Evolutionary conservation across 1,140 invertebrate genomes (phyloP).

Genomic region (Acromyrmex heyeri): DNA sequence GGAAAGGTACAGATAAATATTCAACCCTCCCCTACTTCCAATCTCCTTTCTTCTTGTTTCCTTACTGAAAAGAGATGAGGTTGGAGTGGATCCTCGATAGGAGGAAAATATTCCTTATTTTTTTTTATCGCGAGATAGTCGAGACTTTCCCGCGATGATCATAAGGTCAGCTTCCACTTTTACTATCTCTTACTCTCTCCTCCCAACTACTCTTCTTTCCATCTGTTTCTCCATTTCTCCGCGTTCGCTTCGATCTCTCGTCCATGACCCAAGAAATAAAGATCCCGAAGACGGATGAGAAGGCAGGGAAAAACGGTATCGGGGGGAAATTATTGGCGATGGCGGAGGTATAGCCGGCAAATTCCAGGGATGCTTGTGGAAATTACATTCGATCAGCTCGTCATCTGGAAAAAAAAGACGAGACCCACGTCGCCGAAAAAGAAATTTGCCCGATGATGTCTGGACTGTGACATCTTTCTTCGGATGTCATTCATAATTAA

Average conservation of each 20-base stretch:
- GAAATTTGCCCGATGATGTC: conserved; percentile 29
- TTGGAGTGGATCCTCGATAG: conserved; percentile 66
- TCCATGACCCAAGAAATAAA: conserved; percentile 54
- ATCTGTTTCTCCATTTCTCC: conserved; percentile 24
- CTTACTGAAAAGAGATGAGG: background rate
- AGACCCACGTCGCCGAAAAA: conserved; percentile 2
- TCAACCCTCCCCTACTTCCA: conserved; percentile 26
- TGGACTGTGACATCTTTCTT: conserved; percentile 39
- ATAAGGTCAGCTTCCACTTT: conserved; percentile 42
- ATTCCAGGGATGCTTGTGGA: conserved; percentile 56
- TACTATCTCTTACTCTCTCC: background rate
- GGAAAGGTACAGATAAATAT: conserved; percentile 73
- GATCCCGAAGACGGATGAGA: conserved; percentile 11
- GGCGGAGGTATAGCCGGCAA: background rate
- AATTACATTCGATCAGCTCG: conserved; percentile 58
- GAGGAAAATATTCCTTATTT: conserved; percentile 57
- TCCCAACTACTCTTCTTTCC: background rate
- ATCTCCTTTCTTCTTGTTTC: conserved; percentile 29
- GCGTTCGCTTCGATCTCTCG: conserved; percentile 28
- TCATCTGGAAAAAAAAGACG: conserved; percentile 32
- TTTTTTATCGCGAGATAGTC: conserved; percentile 45
- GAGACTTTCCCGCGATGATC: conserved; percentile 54
- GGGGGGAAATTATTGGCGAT: conserved; percentile 53
- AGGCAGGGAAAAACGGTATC: background rate
- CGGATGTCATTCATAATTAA: conserved; percentile 17